Evolutionary conservation across 1,140 invertebrate species (phyloP), one percentile per base, ranked within the genome.

Genomic region (Drosophila orena): DNA sequence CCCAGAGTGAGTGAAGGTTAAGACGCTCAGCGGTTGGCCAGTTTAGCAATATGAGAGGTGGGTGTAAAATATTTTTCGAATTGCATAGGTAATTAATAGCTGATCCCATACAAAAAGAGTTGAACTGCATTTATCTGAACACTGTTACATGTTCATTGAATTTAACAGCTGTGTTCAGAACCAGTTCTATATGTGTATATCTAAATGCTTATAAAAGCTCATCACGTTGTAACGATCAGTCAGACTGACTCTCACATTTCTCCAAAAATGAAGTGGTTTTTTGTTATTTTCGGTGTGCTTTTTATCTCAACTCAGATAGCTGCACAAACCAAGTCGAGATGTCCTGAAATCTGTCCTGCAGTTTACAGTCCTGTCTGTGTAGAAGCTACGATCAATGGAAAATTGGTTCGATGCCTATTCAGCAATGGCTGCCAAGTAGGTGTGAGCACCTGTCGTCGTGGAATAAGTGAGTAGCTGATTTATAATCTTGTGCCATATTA

Each of bases 1-100:
- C 52, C 53, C 15, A 53, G 40, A 47, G 10, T 27, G 50, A 54
- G 27, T 40, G 68, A 71, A 71, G 68, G 65, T 70, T 70, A 49
- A 15, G 40, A 35, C 52, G 43, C 35, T 49, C 49, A 70, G 43
- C 52, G 43, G 42, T 49, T 56, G 70, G 69, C 68, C 43, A 70
- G 68, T 70, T 57, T 40, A 22, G 37, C 38, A 35, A 43, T 54
- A 35, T 44, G 43, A 70, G 6, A 7, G 50, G 43, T 40, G 43
- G 55, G 73, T 77, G 73, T 77, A 65, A 65, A 70, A 40, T 40
- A 38, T 42, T 34, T 70, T 68, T 47, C 22, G 59, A 15, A 55
- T 15, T 69, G 34, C 17, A 40, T 53, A 47, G 64, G 24, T 34
- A 30, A 46, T 57, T 40, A 64, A 69, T 49, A 35, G 43, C n/a